Conservation (phyloP, 2,888 invertebrate species). For the Galerucella nymphaeae region DNA sequence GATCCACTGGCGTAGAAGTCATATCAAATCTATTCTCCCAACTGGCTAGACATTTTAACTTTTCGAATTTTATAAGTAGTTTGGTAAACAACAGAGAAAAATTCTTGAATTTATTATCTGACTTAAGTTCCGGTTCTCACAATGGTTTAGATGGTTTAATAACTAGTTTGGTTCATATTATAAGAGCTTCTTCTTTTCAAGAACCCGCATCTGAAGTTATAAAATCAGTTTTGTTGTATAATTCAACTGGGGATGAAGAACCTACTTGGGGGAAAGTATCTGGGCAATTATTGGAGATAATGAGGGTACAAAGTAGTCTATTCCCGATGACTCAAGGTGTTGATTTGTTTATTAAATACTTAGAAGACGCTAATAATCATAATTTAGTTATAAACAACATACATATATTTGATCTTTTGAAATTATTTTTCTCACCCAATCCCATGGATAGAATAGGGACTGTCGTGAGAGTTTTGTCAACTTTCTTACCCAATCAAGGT, state of each 20-base stretch:
- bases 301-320: constrained; percentile 14
- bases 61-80: constrained; percentile 9
- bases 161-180: constrained; percentile 23
- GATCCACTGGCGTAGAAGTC: constrained; percentile 27
- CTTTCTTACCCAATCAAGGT: constrained; percentile 14
- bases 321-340: constrained; percentile 16
- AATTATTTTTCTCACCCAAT: constrained; percentile 27
- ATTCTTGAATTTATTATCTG: constrained; percentile 9
- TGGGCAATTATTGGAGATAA: constrained; percentile 20
- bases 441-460: constrained; percentile 17
- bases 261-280: constrained; percentile 16
- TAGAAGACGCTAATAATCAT: constrained; percentile 22
- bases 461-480: constrained; percentile 18
- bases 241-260: constrained; percentile 19
- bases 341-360: background rate
- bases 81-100: constrained; percentile 24
- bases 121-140: constrained; percentile 32
- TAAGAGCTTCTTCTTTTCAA: constrained; percentile 3
- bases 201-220: constrained; percentile 21
- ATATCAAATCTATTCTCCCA: constrained; percentile 30
- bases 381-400: constrained; percentile 28
- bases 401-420: constrained; percentile 32
- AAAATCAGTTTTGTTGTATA: constrained; percentile 25
- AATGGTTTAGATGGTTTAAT: constrained; percentile 38
- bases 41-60: constrained; percentile 21